Conservation (phyloP, 2,113 vertebrate genomes). For the Pelmatolapia mariae region DNA sequence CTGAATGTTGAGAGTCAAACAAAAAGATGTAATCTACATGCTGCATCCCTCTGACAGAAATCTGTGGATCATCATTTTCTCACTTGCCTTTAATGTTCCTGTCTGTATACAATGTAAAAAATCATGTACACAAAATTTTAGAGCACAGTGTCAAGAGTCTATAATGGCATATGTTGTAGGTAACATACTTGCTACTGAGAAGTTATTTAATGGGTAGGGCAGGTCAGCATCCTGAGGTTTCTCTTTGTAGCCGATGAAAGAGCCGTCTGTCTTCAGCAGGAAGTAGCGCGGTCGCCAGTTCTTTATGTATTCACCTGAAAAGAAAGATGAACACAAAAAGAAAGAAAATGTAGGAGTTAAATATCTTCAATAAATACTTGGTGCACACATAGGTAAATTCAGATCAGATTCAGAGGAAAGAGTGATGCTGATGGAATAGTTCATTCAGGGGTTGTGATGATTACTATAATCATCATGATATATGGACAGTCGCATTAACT, state of each 20-base stretch:
- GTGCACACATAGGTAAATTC: background rate
- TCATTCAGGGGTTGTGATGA: background rate
- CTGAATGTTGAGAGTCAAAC: background rate
- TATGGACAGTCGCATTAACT: background rate
- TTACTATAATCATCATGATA: background rate
- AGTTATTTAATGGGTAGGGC: slow-evolving; percentile 98
- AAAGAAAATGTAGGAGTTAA: background rate
- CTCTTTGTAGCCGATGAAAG: slow-evolving; percentile 98
- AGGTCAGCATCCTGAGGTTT: slow-evolving; percentile 97
- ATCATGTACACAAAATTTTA: background rate
- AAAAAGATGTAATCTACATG: background rate
- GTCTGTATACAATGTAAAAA: background rate
- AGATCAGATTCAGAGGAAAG: background rate
- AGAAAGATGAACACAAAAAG: background rate
- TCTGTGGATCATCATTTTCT: background rate
- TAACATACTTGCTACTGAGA: slow-evolving; percentile 95
- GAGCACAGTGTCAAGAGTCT: background rate
- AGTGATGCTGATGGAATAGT: background rate
- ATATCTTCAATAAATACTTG: background rate
- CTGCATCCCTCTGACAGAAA: background rate
- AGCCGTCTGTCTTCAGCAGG: slow-evolving; percentile 97
- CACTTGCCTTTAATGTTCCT: background rate
- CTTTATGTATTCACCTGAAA: slow-evolving; percentile 96
- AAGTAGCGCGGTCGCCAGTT: slow-evolving; percentile 98
- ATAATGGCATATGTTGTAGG: background rate